Conservation (phyloP, 2,888 invertebrate genomes). For the Cremastinae sp. region DNA sequence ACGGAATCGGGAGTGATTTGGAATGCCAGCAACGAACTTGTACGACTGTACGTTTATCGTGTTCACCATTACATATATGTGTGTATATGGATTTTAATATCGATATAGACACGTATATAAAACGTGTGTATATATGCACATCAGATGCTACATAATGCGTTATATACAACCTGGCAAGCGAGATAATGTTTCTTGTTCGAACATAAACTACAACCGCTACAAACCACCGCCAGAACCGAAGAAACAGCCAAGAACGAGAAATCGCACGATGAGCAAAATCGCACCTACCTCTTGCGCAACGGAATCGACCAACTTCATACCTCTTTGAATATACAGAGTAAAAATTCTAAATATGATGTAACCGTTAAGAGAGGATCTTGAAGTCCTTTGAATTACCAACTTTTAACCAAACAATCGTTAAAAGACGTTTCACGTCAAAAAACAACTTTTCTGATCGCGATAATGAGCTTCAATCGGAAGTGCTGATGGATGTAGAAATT, state of each 20-base stretch:
- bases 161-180: conserved; percentile 38
- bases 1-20: conserved; percentile 74
- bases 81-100: neutral
- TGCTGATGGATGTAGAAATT: no score
- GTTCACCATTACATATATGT: conserved; percentile 33
- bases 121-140: conserved; percentile 1
- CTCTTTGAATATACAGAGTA: no score
- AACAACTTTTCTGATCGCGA: no score
- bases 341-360: no score
- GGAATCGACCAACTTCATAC: no score
- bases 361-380: no score
- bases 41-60: conserved; percentile 51
- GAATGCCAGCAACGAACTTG: conserved; percentile 74
- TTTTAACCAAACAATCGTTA: no score
- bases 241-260: conserved; percentile 35
- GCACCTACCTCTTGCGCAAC: no score
- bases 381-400: no score
- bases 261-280: conserved; percentile 5
- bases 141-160: neutral
- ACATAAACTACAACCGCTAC: conserved; percentile 38
- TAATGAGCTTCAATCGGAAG: no score
- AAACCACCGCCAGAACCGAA: neutral
- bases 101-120: conserved; percentile 4
- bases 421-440: no score
- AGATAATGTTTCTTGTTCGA: conserved; percentile 61